These are phyloP conservation scores for Drosophila eugracilis DNA, from an alignment of 1,140 invertebrate genomes.

Conservation along the genomic window DNA sequence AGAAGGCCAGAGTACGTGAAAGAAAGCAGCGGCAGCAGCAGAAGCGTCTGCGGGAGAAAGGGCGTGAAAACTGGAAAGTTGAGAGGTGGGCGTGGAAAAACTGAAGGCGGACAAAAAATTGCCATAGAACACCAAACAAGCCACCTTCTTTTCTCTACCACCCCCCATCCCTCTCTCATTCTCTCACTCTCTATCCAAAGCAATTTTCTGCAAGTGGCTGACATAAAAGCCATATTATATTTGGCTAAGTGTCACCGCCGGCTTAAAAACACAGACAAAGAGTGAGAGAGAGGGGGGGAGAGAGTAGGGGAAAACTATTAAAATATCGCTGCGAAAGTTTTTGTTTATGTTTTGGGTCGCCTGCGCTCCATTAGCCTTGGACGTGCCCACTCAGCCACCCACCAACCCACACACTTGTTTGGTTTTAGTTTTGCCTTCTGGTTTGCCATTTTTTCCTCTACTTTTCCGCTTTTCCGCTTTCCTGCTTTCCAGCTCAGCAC, in stretches of 20 bases:
- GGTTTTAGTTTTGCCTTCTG: constrained; percentile 61
- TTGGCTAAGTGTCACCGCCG: constrained; percentile 79
- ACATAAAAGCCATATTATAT: constrained; percentile 82
- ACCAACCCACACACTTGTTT: constrained; percentile 9
- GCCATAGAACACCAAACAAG: background rate
- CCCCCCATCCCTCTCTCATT: background rate
- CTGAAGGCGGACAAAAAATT: constrained; percentile 23
- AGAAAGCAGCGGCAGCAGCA: constrained; percentile 1
- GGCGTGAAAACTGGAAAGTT: background rate
- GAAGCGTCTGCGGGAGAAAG: constrained; percentile 2
- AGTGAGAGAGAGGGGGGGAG: background rate
- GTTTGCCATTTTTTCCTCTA: constrained; percentile 29
- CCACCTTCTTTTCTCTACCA: background rate
- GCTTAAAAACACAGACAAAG: constrained; percentile 42
- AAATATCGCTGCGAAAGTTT: constrained; percentile 76
- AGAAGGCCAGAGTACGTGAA: constrained; percentile 32
- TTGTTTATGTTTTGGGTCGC: constrained; percentile 76
- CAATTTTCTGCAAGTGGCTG: constrained; percentile 79
- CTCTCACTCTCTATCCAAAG: constrained; percentile 42
- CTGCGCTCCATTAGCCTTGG: constrained; percentile 72
- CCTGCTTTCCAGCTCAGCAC: background rate
- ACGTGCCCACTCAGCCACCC: constrained; percentile 45
- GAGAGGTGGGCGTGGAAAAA: background rate
- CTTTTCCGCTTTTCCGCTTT: background rate
- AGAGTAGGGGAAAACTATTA: constrained; percentile 55